Conservation (phyloP, 2,888 invertebrate genomes). For the Bugulina stolonifera region DNA sequence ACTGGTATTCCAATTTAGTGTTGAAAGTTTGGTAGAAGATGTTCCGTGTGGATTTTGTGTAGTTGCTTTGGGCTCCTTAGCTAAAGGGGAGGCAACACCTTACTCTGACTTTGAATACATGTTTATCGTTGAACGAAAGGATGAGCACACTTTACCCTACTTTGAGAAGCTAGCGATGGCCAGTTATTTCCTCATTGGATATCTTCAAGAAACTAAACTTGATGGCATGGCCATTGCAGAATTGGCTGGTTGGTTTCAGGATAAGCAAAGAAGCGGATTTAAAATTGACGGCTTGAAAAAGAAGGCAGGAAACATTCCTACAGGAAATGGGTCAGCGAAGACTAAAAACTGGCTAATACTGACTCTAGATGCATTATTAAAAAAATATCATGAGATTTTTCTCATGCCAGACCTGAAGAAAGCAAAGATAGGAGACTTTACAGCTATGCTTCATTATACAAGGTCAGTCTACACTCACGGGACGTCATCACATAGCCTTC, state of each 20-base stretch:
- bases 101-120: slow-evolving; percentile 6
- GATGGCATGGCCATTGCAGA: background rate
- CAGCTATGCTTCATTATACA: background rate
- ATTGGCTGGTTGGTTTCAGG: background rate
- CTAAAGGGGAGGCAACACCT: slow-evolving; percentile 8
- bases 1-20: background rate
- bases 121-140: background rate
- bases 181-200: background rate
- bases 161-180: background rate
- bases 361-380: background rate
- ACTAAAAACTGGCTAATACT: background rate
- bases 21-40: background rate
- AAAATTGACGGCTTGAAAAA: background rate
- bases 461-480: background rate
- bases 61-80: background rate
- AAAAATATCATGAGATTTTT: background rate
- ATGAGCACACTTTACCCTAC: background rate
- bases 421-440: background rate
- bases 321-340: background rate
- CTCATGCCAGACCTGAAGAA: background rate
- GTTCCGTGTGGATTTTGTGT: background rate
- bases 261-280: background rate
- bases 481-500: background rate
- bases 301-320: background rate
- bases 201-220: slow-evolving; percentile 5